Evolutionary conservation across 2,888 invertebrate species (phyloP).

Genomic region (Loripinus fragilis): DNA sequence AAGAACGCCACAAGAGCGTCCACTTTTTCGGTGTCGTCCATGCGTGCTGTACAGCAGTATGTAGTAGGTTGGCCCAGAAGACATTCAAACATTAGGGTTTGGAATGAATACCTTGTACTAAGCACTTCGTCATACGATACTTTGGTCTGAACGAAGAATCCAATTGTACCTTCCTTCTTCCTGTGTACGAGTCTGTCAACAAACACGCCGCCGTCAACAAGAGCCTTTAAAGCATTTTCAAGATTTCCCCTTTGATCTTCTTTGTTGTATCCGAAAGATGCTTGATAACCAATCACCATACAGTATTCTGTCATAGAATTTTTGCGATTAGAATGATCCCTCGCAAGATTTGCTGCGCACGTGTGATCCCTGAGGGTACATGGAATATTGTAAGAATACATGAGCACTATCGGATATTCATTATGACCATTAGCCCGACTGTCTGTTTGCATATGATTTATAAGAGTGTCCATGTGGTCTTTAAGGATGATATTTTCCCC

Average conservation of each 20-base stretch:
- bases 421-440: not conserved
- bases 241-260: not conserved
- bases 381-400: constrained; percentile 1
- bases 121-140: not conserved
- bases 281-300: not conserved
- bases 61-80: not conserved
- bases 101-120: not conserved
- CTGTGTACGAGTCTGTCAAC: not conserved
- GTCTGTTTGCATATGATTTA: not conserved
- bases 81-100: not conserved
- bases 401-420: not conserved
- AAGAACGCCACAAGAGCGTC: not conserved
- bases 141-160: not conserved
- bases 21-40: not conserved
- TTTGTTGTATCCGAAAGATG: not conserved
- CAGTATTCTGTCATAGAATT: too few relatives aligned
- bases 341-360: not conserved
- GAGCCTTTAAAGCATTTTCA: not conserved
- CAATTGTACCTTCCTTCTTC: not conserved
- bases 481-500: not conserved
- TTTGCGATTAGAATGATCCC: not conserved
- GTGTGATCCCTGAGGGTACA: not conserved
- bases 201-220: not conserved
- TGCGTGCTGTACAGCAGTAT: not conserved
- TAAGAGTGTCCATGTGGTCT: not conserved